A percentile compares a stretch with the other conserved stretches of the same genome.
Evolutionary conservation across 2,888 invertebrate genomes (phyloP).

Genomic region (Terebella lapidaria): DNA sequence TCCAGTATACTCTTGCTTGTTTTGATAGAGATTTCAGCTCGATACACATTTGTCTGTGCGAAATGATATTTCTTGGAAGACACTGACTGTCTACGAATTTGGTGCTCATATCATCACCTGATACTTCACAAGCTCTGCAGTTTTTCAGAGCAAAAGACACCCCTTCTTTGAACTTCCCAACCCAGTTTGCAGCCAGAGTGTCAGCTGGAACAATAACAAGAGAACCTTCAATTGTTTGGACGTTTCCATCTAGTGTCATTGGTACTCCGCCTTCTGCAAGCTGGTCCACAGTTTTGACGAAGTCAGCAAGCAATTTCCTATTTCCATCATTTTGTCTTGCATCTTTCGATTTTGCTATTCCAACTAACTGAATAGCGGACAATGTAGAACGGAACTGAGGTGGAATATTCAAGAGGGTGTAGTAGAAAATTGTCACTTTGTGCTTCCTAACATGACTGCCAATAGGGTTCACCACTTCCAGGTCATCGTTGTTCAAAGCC

Average conservation of each 20-base stretch:
- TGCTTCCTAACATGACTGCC: conserved; percentile 17
- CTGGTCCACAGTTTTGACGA: not conserved
- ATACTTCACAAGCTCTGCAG: not conserved
- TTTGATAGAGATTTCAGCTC: not conserved
- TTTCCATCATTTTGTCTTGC: not conserved
- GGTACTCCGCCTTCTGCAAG: not conserved
- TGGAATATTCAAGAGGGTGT: conserved; percentile 11
- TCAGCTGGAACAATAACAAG: not conserved
- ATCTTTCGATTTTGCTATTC: not conserved
- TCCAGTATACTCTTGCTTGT: conserved; percentile 2
- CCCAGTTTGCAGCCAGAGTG: conserved; percentile 6
- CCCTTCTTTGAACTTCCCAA: conserved; percentile 7
- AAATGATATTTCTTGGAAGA: not conserved
- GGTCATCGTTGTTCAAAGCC: conserved; percentile 14
- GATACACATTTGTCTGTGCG: not conserved
- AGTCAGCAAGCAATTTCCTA: not conserved
- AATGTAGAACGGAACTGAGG: conserved; percentile 8
- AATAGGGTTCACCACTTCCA: conserved; percentile 21
- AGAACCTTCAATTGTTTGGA: not conserved
- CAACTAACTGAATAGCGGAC: conserved; percentile 7
- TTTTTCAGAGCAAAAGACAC: conserved; percentile 6
- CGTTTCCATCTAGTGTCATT: not conserved
- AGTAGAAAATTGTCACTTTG: conserved; percentile 16
- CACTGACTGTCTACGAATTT: not conserved
- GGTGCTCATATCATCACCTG: too few relatives aligned